These are phyloP conservation scores for Corythornis madagascariensis DNA, from an alignment of 2,113 vertebrate species.

Conservation along the genomic window DNA sequence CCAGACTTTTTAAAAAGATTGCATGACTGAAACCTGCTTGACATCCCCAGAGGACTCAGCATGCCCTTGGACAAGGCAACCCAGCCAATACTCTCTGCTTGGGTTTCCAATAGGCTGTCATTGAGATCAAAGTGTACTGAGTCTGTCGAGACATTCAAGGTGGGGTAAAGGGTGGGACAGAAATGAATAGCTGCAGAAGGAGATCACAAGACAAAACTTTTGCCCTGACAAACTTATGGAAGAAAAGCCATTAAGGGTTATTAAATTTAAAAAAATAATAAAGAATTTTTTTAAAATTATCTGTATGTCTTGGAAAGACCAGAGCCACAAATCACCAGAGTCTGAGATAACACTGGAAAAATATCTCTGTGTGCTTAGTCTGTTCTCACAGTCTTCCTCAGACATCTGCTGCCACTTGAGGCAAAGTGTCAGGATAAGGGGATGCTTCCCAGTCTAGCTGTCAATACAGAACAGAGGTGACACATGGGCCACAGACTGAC, in stretches of 20 bases:
- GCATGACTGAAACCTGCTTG: neutral
- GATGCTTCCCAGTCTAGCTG: neutral
- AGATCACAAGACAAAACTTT: neutral
- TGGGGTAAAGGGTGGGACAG: too few relatives aligned
- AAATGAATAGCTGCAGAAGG: neutral
- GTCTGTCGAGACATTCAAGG: neutral
- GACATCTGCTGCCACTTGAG: accelerated
- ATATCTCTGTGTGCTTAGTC: neutral
- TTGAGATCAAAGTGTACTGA: accelerated
- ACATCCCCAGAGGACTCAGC: neutral
- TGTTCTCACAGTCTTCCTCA: neutral
- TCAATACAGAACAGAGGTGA: neutral
- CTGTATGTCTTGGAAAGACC: neutral
- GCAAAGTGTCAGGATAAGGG: neutral
- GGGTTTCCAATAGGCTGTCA: accelerated
- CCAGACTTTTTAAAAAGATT: neutral
- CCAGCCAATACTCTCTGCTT: neutral
- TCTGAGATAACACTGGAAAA: neutral
- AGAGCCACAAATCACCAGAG: neutral
- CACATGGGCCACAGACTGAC: neutral
- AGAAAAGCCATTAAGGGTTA: neutral
- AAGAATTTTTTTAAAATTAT: neutral
- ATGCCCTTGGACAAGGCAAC: neutral
- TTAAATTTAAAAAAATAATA: neutral
- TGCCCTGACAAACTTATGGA: neutral